Evolutionary conservation across 2,797 vertebrate genomes (phyloP), one percentile per base, ranked within the genome.

Genomic region (Hybognathus amarus): DNA sequence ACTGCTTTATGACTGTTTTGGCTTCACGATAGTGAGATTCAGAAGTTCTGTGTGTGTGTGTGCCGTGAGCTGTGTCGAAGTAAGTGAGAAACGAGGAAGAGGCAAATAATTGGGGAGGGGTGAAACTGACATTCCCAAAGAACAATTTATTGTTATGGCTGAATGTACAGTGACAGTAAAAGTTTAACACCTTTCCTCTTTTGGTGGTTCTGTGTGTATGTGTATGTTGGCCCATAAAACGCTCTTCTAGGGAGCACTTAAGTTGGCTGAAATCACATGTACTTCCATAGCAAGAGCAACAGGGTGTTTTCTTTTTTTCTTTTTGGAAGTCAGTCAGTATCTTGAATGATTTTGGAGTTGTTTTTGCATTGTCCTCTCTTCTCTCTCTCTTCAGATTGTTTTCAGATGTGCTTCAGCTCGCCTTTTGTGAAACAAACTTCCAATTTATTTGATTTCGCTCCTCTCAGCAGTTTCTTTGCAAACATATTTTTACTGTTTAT

Each of bases 101-200:
- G 71, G 64, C 70, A 78, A 81, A 69, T 63, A 56, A 40, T 24
- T 38, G 36, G 73, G 54, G 50, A 77, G 52, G 30, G 80, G 47
- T 85, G 89, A 91, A 87, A 85, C 84, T 88, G 77, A 84, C 89
- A 87, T 93, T 93, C 90, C 90, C 87, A 86, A 90, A 91, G 89
- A 90, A 92, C 90, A 93, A 94, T 92, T 91, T 94, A 88, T 90
- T 93, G 93, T 92, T 94, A 89, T 92, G 92, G 91, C 91, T 92
- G 92, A 93, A 91, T 90, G 89, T 88, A 71, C 89, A 88, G 90
- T 91, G 90, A 87, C 92, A 91, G 92, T 93, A 90, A 91, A 88
- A 93, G 90, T 87, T 92, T 42, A 89, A 87, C 89, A 88, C 81
- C 82, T 85, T 87, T 73, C 56, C 47, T 77, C 71, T 54, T 71